Conservation (phyloP, 1,140 invertebrate genomes). For the Rhysida immarginata region DNA sequence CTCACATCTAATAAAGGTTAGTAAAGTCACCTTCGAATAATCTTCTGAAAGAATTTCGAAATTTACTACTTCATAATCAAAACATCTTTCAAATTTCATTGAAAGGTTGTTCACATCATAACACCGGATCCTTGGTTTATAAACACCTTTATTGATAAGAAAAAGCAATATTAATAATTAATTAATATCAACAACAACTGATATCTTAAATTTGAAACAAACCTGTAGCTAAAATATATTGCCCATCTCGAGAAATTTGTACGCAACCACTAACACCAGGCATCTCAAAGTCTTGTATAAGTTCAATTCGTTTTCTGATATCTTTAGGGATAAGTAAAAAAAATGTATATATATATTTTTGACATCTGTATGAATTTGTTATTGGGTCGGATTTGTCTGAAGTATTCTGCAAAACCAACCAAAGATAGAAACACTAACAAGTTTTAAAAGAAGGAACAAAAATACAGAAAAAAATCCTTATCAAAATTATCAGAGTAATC, state of each 20-base stretch:
- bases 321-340: slow-evolving; percentile 35
- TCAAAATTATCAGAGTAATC: no score
- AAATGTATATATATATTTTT: no score
- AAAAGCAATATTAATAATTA: slow-evolving; percentile 4
- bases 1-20: no score
- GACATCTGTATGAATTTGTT: no score
- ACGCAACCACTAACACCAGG: slow-evolving; percentile 77
- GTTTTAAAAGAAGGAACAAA: no score
- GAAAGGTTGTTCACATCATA: slow-evolving; percentile 92
- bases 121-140: slow-evolving; percentile 91
- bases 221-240: slow-evolving; percentile 75
- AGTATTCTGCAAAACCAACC: no score
- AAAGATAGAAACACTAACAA: no score
- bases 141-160: slow-evolving; percentile 48
- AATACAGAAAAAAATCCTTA: no score
- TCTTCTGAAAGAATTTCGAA: slow-evolving; percentile 79
- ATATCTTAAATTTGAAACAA: background rate
- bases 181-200: background rate
- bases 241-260: slow-evolving; percentile 73
- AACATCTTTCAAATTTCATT: slow-evolving; percentile 95
- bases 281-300: slow-evolving; percentile 99
- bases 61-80: slow-evolving; percentile 85
- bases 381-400: no score
- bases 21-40: slow-evolving; percentile 60
- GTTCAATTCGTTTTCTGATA: slow-evolving; percentile 72